Conservation (phyloP, 2,888 invertebrate genomes). For the Galerucella calmariensis region DNA sequence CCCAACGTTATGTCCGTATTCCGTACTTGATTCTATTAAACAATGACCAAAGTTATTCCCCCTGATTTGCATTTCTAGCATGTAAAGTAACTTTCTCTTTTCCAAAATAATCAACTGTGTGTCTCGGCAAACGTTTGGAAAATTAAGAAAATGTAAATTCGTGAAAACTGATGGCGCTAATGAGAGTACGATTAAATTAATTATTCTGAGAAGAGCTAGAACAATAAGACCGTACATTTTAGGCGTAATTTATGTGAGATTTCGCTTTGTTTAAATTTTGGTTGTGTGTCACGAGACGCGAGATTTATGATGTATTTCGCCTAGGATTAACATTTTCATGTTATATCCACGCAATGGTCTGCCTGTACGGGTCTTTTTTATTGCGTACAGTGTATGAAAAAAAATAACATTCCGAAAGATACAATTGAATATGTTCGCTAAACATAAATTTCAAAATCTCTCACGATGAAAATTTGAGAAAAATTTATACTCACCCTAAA, state of each 20-base stretch:
- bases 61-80: slow-evolving; percentile 37
- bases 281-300: background rate
- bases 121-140: slow-evolving; percentile 21
- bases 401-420: background rate
- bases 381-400: background rate
- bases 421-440: too few relatives aligned
- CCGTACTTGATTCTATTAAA: slow-evolving; percentile 20
- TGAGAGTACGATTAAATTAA: slow-evolving; percentile 22
- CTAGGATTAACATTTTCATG: slow-evolving; percentile 2
- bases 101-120: slow-evolving; percentile 31
- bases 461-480: too few relatives aligned
- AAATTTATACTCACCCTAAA: too few relatives aligned
- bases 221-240: slow-evolving; percentile 10
- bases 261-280: slow-evolving; percentile 9
- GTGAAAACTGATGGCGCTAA: slow-evolving; percentile 28
- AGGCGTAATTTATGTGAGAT: slow-evolving; percentile 6
- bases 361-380: background rate
- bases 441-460: too few relatives aligned
- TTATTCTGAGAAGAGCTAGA: slow-evolving; percentile 6
- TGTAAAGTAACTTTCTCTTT: slow-evolving; percentile 22
- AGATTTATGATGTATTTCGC: background rate
- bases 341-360: background rate
- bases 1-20: slow-evolving; percentile 24
- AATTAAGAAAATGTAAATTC: slow-evolving; percentile 34
- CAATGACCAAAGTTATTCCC: slow-evolving; percentile 34